A percentile compares a stretch with the other conserved stretches of the same genome.
Conservation (phyloP, 2,113 vertebrate genomes). For the Lophochroa leadbeateri region DNA sequence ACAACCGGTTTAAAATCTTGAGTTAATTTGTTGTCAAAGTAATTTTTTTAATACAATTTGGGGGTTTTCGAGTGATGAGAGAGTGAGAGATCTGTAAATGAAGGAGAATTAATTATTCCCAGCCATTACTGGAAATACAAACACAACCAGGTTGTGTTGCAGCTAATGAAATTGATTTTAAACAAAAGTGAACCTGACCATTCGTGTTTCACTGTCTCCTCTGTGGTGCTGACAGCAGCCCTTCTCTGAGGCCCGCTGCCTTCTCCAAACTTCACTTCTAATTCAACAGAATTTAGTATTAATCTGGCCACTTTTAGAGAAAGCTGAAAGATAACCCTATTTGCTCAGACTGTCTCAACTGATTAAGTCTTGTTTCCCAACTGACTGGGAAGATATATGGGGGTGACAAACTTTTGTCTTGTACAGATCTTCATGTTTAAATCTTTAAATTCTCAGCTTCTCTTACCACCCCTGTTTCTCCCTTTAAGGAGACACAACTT, state of each 20-base stretch:
- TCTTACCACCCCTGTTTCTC: background rate
- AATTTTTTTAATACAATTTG: background rate
- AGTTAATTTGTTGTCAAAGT: slow-evolving; percentile 18
- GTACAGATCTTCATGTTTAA: background rate
- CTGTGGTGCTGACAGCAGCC: accelerated
- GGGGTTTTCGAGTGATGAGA: background rate
- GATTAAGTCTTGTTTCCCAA: slow-evolving; percentile 32
- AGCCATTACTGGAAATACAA: background rate
- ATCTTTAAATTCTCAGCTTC: background rate
- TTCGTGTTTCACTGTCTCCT: accelerated
- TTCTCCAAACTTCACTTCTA: background rate
- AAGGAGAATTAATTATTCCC: slow-evolving; percentile 36
- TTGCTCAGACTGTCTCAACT: slow-evolving; percentile 6
- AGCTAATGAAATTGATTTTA: slow-evolving; percentile 39
- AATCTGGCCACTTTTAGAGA: slow-evolving; percentile 6
- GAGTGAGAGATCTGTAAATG: background rate
- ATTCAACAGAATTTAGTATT: background rate
- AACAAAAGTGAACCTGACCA: slow-evolving; percentile 39
- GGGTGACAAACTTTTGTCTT: background rate
- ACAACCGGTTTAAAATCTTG: slow-evolving; percentile 23
- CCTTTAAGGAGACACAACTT: background rate
- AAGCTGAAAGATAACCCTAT: background rate
- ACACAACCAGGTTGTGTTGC: background rate
- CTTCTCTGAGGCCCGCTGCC: background rate
- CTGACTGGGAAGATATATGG: background rate